Base-by-base conservation (phyloP, 1,140 invertebrate species). In the Plutomurus gul region DNA sequence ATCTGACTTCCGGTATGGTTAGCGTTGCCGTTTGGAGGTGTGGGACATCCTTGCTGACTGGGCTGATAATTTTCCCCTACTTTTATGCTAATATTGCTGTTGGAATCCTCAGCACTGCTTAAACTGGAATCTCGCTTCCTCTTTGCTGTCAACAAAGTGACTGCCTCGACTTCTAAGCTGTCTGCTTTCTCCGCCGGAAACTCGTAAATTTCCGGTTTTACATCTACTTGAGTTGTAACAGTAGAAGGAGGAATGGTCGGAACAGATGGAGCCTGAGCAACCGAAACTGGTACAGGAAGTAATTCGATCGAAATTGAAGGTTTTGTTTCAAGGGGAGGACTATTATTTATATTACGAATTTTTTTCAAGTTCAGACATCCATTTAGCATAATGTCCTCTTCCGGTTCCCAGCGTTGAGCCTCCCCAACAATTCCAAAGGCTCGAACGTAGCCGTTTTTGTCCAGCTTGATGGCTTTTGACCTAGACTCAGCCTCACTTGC, bases 341-440 rank as follows among this genome's bases (percentile, higher is more conserved):
- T 16, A 1, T 7, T 75, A 33, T 37, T 60, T 37, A 16, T 8
- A 79, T 83, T 83, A 37, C 65, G 43, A 2, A 83, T 46, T 51
- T 81, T 83, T 56, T 65, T 82, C 40, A 83, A 73, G 39, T 83
- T 81, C 0, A 83, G 71, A 40, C 76, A 80, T 1, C 80, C 77
- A 16, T 60, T 79, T 7, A 56, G 30, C 16, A 79, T 49, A 16
- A 77, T 39, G 22, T 82, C 80, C 25, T 82, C 81, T 33, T 80
- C 71, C 6, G 77, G 79, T 37, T 80, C 80, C 82, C 82, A 83
- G 1, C 33, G 20, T 30, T 82, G 76, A 75, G 82, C 80, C 40
- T 83, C 80, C 11, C 71, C 70, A 13, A 83, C 80, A n/a, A 83
- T 40, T 11, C 72, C 78, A 11, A 80, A 77, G 13, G 82, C 73